Base-by-base conservation (phyloP, 2,888 invertebrate genomes). In the Ormyrus pomaceus region DNA sequence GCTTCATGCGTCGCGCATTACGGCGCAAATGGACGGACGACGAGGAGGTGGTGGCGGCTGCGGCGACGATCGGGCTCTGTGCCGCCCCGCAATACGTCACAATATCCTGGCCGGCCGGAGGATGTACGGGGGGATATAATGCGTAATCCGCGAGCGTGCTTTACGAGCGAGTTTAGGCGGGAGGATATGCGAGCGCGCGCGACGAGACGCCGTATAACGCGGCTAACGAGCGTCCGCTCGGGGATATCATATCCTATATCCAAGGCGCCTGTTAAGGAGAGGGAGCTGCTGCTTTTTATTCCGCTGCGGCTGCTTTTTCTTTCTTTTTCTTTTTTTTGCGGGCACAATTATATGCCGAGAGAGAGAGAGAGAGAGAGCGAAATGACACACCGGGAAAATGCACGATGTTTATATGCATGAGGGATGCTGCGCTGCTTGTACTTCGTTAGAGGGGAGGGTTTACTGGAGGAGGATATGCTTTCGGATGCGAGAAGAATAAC, bases 131-230 rank as follows among this genome's bases (percentile, higher is more conserved):
- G 61, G 74, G 79, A 76, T 71, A 61, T 71, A 61, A 80, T 66
- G 61, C 80, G 71, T 80, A 76, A 80, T 80, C 80, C 76, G 55
- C 59, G 61, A 64, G 75, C 34, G 62, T 69, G 68, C 55, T 79
- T 79, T 79, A 79, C 78, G 78, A 79, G 68, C 79, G 65, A 59
- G 66, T 70, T 34, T 56, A 11, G 7, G 13, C 0, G n/a, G 10
- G 19, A 55, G 56, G 13, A 10, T 51, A 11, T 45, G 50, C 2
- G 53, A 34, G 34, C 3, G 34, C 48, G 19, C 64, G 13, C 70
- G 70, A 58, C 55, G 66, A 71, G 65, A 58, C 59, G 70, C 55
- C 10, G 13, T 50, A 66, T 51, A 9, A 59, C 58, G 9, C n/a
- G 65, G 9, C 71, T 77, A 77, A 77, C 77, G 71, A 77, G 77